A percentile compares a stretch with the other conserved stretches of the same genome.
Conservation (phyloP, 2,888 invertebrate species). For the Caenorhabditis sulstoni region DNA sequence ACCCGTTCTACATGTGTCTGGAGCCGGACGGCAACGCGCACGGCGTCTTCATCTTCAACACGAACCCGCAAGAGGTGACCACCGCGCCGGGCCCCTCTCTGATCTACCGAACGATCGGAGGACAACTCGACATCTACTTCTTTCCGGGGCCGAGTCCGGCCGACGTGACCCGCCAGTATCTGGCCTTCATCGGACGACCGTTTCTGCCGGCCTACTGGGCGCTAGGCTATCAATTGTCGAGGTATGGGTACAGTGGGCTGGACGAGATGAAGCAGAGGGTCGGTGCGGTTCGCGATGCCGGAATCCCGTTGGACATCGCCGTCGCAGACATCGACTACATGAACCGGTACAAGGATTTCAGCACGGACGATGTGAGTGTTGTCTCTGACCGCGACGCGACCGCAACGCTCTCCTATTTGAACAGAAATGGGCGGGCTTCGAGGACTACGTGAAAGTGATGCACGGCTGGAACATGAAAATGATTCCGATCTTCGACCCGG, state of each 20-base stretch:
- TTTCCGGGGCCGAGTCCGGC: slow-evolving; percentile 81
- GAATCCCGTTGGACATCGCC: slow-evolving; percentile 82
- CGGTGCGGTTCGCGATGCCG: slow-evolving; percentile 78
- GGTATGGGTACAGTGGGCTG: slow-evolving; percentile 74
- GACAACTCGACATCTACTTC: slow-evolving; percentile 81
- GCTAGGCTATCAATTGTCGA: slow-evolving; percentile 78
- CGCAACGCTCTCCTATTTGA: too few species aligned
- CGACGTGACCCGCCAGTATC: slow-evolving; percentile 79
- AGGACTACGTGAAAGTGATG: slow-evolving; percentile 69
- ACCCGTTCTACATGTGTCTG: slow-evolving; percentile 76
- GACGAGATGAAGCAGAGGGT: slow-evolving; percentile 73
- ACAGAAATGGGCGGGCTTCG: slow-evolving; percentile 71
- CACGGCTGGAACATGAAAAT: slow-evolving; percentile 70
- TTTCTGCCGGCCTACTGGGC: slow-evolving; percentile 80
- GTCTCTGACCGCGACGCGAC: too few species aligned
- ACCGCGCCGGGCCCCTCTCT: slow-evolving; percentile 81
- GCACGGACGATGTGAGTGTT: slow-evolving; percentile 80
- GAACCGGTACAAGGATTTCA: slow-evolving; percentile 88
- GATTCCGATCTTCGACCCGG: slow-evolving; percentile 77
- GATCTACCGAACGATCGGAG: slow-evolving; percentile 85
- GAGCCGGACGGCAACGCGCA: slow-evolving; percentile 78
- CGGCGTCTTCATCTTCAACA: slow-evolving; percentile 77
- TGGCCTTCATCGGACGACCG: slow-evolving; percentile 72
- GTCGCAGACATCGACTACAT: slow-evolving; percentile 92
- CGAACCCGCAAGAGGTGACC: slow-evolving; percentile 75